Conservation (phyloP, 2,797 vertebrate species). For the Chloroceryle inda region DNA sequence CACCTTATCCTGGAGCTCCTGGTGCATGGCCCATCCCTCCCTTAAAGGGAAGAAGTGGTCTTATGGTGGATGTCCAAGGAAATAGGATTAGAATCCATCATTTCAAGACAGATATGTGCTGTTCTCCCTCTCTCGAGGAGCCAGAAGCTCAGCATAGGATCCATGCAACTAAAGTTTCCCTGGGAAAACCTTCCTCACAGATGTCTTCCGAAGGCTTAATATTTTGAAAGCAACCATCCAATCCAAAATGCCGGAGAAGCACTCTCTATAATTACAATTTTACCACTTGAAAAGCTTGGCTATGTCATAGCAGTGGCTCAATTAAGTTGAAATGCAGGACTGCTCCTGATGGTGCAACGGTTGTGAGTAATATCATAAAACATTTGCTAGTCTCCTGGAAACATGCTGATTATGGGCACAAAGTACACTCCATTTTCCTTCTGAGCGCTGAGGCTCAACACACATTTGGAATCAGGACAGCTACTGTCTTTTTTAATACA, state of each 20-base stretch:
- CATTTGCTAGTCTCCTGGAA: slow-evolving; percentile 28
- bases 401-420: background rate
- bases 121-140: background rate
- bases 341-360: background rate
- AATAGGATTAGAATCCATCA: background rate
- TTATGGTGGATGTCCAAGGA: rapidly evolving
- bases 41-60: background rate
- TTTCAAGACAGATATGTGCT: background rate
- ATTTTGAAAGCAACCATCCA: slow-evolving; percentile 9
- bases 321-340: slow-evolving; percentile 33
- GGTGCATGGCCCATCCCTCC: background rate
- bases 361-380: slow-evolving; percentile 16
- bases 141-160: background rate
- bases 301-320: slow-evolving; percentile 24
- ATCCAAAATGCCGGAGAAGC: slow-evolving; percentile 36
- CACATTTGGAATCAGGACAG: background rate
- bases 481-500: slow-evolving; percentile 14
- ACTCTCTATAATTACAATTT: slow-evolving; percentile 55
- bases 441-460: background rate
- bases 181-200: background rate
- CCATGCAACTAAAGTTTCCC: background rate
- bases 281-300: slow-evolving; percentile 59
- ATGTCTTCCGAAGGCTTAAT: background rate
- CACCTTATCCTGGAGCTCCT: background rate
- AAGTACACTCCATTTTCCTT: background rate